Evolutionary conservation across 2,888 invertebrate species (phyloP), one percentile per base, ranked within the genome.

Genomic region (Zygothrica quintamaculata): DNA sequence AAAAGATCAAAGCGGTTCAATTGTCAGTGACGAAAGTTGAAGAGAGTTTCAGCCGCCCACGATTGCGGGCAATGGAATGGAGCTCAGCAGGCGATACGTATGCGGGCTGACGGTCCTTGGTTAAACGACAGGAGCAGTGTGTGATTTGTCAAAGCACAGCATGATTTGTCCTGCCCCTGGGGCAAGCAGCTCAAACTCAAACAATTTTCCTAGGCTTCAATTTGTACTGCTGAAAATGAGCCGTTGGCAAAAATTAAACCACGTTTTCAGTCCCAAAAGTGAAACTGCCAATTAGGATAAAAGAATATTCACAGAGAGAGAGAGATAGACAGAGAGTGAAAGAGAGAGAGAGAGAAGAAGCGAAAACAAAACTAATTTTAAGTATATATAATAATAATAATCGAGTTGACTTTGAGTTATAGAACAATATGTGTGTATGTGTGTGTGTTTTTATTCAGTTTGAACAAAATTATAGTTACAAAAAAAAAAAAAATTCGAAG

Each of bases 1-100:
- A 80, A 86, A 88, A 88, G 82, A 88, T 82, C 82, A 82, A 82
- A 82, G 82, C 69, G 62, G 55, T 82, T 85, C 87, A 87, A 82
- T 82, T 88, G 82, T 68, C 81, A 80, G 61, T 62, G 66, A 47
- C 60, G 64, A 64, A 65, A 73, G 73, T 51, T 65, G 64, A n/a
- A n/a, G 36, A 73, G 58, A 40, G 57, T 36, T 40, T 43, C n/a
- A n/a, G n/a, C n/a, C 29, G 16, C 46, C 26, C 4, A 8, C 12
- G 43, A 29, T 36, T 25, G 16, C 33, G 8, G 12, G 15, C n/a
- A n/a, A 36, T 4, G 18, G 18, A 11, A 5, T 42, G 9, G n/a
- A 43, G 39, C 48, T 42, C 43, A 22, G 43, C 29, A 11, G 11
- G 16, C 1, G 13, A 5, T 13, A 36, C 36, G 46, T 26, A 64